Evolutionary conservation across 2,888 invertebrate genomes (phyloP), one percentile per base, ranked within the genome.

Genomic region (Sycophila texana): DNA sequence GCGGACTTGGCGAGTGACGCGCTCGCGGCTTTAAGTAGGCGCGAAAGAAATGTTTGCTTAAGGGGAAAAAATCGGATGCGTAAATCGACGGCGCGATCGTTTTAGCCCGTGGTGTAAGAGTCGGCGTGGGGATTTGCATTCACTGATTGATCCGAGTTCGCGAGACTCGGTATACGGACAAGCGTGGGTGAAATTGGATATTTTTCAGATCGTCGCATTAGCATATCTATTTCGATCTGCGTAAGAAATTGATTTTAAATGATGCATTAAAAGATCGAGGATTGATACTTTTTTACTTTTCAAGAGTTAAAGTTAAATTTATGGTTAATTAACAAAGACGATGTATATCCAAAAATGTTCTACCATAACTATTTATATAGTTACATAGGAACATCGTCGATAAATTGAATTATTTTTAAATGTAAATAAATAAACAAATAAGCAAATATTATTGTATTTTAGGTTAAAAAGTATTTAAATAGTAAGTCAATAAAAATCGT

Each of bases 111-210:
- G 63, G 0, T 14, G 39, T 26, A 55, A 55, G 53, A 68, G 53
- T 55, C 68, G n/a, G 55, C 55, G 53, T 26, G 4, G 0, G 49
- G 30, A 74, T 78, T 74, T 65, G 20, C 70, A 70, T 70, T 70
- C 47, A 47, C 63, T 70, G 57, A 73, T 63, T 53, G 70, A 74
- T 79, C 63, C 63, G 67, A 65, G 65, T 63, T 49, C 61, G 57
- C 47, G 13, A 12, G 39, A 20, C 20, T 63, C 49, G 30, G 16
- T 13, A 26, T 26, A n/a, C 16, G n/a, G 14, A n/a, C 16, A 18
- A 47, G 63, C 63, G 63, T 63, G 47, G 63, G 63, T 63, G 47
- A 63, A 63, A 63, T 63, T 47, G 63, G 39, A 39, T 63, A 63
- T 47, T 63, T 63, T 63, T 39, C 47, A 39, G 63, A 12, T 47